These are phyloP conservation scores for Drosophila putrida DNA, from an alignment of 2,888 invertebrate genomes.

Conservation along the genomic window DNA sequence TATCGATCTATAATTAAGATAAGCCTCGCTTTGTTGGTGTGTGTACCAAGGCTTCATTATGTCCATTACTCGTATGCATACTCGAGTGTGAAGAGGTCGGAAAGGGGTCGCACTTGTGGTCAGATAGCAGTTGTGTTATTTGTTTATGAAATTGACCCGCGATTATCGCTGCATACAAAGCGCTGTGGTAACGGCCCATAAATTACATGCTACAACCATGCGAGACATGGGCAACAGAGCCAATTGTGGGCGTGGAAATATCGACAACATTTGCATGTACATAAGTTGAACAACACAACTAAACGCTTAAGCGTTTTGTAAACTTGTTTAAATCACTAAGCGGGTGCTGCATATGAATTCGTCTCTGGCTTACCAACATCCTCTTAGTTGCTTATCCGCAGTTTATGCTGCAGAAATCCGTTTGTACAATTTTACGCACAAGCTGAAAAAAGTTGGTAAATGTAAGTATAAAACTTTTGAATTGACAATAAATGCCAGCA, in stretches of 20 bases:
- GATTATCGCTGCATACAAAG: slow-evolving; percentile 74
- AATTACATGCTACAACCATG: slow-evolving; percentile 54
- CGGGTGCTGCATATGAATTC: slow-evolving; percentile 28
- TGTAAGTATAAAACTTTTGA: slow-evolving; percentile 71
- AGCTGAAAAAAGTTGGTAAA: slow-evolving; percentile 59
- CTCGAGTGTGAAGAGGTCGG: slow-evolving; percentile 5
- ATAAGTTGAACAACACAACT: slow-evolving; percentile 47
- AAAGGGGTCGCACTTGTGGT: slow-evolving; percentile 40
- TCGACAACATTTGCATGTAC: slow-evolving; percentile 29
- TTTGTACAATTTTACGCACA: slow-evolving; percentile 70
- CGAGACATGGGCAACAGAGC: slow-evolving; percentile 3
- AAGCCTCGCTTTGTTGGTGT: slow-evolving; percentile 44
- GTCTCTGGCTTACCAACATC: slow-evolving; percentile 39
- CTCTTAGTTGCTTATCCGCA: slow-evolving; percentile 2
- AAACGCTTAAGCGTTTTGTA: slow-evolving; percentile 67
- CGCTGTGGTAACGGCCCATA: slow-evolving; percentile 57
- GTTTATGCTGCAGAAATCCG: slow-evolving; percentile 58
- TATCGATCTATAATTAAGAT: slow-evolving; percentile 83
- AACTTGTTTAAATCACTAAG: slow-evolving; percentile 65
- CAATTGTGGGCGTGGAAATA: slow-evolving; percentile 31
- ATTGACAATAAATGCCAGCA: slow-evolving; percentile 78
- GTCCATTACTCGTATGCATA: slow-evolving; percentile 28
- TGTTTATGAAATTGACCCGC: slow-evolving; percentile 79
- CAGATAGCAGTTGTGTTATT: slow-evolving; percentile 71
- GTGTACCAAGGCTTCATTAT: slow-evolving; percentile 62